phyloP scores from a whole-genome alignment of 1,140 invertebrate genomes.

The Aphelenchoides avenae region DNA sequence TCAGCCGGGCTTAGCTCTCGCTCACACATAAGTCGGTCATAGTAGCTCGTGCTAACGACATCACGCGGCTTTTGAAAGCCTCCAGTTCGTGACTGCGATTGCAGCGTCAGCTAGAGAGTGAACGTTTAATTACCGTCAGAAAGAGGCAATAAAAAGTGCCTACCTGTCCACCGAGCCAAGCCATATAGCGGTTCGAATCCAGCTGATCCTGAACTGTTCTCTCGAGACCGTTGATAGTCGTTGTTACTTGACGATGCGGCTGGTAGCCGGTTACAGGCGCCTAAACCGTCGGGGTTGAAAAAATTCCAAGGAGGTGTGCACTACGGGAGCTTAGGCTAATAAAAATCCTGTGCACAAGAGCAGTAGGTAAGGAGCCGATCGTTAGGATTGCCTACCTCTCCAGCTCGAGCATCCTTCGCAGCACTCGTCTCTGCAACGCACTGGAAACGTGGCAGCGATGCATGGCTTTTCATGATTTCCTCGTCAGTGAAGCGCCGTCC shows the following conservation, averaged over 20 bases:
- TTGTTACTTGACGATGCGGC: conserved; percentile 23
- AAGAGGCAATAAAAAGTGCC: conserved; percentile 23
- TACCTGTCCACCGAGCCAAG: conserved; percentile 38
- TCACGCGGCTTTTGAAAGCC: conserved; percentile 35
- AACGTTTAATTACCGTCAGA: conserved; percentile 2
- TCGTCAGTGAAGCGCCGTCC: conserved; percentile 27
- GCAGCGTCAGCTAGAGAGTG: conserved; percentile 20
- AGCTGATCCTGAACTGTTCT: conserved; percentile 34
- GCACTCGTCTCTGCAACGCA: conserved; percentile 25
- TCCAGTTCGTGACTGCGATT: conserved; percentile 35
- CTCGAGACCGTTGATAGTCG: conserved; percentile 31
- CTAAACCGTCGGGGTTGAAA: conserved; percentile 7
- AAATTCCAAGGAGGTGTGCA: conserved; percentile 5
- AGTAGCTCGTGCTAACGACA: conserved; percentile 33
- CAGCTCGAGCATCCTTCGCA: conserved; percentile 17
- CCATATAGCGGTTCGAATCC: conserved; percentile 37
- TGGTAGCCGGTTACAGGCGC: conserved; percentile 16
- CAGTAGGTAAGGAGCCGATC: too few species aligned
- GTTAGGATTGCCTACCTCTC: too few species aligned
- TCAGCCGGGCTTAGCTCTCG: not conserved
- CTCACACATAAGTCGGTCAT: conserved; percentile 19
- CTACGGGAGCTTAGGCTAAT: not conserved
- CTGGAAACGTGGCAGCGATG: conserved; percentile 31
- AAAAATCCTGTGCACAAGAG: too few species aligned
- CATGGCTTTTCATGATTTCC: conserved; percentile 16